Percentiles rank a stretch among this genome's conserved stretches.
Evolutionary conservation across 2,888 invertebrate genomes (phyloP).

Genomic region (Andrena bucephala): DNA sequence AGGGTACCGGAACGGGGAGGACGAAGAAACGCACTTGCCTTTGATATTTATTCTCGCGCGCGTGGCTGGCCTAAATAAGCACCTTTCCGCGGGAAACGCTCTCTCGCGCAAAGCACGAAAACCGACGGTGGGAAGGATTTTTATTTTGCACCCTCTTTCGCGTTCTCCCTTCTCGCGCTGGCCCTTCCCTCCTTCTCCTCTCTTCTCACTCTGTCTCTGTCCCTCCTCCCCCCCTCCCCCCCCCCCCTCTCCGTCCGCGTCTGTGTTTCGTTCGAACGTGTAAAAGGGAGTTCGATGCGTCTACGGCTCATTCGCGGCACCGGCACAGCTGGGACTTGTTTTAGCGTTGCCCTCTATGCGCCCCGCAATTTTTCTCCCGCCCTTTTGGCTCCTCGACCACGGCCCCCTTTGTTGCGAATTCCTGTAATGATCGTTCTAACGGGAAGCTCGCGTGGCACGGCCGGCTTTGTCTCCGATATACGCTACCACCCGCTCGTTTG

Average conservation of each 20-base stretch:
- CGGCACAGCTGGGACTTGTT: slow-evolving; percentile 21
- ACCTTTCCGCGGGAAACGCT: slow-evolving; percentile 60
- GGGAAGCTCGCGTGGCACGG: slow-evolving; percentile 8
- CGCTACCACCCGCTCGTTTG: not conserved
- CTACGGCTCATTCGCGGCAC: slow-evolving; percentile 37
- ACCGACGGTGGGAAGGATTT: slow-evolving; percentile 46
- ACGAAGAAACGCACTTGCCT: slow-evolving; percentile 62
- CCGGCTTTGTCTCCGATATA: slow-evolving; percentile 23
- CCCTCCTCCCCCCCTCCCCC: too few relatives aligned
- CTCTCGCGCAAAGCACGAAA: slow-evolving; percentile 57
- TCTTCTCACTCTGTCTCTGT: not conserved
- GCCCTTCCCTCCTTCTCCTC: not conserved
- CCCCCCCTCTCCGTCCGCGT: not conserved
- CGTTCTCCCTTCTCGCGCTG: slow-evolving; percentile 19
- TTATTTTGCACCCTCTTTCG: slow-evolving; percentile 49
- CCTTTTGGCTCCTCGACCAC: not conserved
- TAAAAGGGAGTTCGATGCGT: slow-evolving; percentile 38
- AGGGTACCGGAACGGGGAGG: slow-evolving; percentile 30
- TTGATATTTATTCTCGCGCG: slow-evolving; percentile 64
- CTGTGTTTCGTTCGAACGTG: slow-evolving; percentile 43
- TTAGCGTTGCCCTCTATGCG: slow-evolving; percentile 33
- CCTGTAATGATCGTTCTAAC: slow-evolving; percentile 39
- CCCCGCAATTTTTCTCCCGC: slow-evolving; percentile 15
- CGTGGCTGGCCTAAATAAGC: slow-evolving; percentile 61
- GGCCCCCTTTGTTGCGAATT: slow-evolving; percentile 22